Evolutionary conservation across 1,140 invertebrate genomes (phyloP), one percentile per base, ranked within the genome.

Genomic region (Campoletis sonorensis): DNA sequence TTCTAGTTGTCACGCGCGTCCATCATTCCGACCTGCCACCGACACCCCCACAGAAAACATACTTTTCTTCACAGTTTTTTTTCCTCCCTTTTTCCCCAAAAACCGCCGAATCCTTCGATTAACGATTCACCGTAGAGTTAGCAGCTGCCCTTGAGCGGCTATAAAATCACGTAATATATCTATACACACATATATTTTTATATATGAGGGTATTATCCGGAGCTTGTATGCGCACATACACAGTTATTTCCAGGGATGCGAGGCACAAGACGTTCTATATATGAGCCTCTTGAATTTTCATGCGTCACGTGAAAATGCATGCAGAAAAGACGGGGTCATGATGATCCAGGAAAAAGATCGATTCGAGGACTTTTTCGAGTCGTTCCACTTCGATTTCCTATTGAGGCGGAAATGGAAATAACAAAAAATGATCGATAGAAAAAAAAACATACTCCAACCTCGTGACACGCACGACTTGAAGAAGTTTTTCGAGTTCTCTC

Each of bases 271-370:
- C 67, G 67, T 68, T 73, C 54, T 81, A 71, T 70, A 64, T 76
- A 51, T 33, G 71, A 58, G 54, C 67, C 83, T 83, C 70, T 83
- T 82, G 83, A 86, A 86, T 87, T 83, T 84, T 85, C 54, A 83
- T 67, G 84, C 82, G 84, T 85, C 84, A 84, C 81, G 80, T 70
- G 49, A 81, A 77, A 51, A 54, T 21, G 51, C 64, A 26, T 49
- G 49, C 73, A 68, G 15, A 70, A 70, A 70, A 70, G 30, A 70
- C 8, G 67, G 67, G 67, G 1, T 70, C 45, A 77, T 8, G 73
- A 77, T 77, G 72, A 75, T 75, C 45, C 45, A 51, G 72, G 40
- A 33, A 27, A 54, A 77, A 61, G 54, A 77, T 77, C 51, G 73
- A 77, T 77, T 77, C 54, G 51, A 77, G 73, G 27, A 61, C 27